Percentiles rank a stretch among this genome's conserved stretches.
phyloP scores from a whole-genome alignment of 2,888 invertebrate genomes.

The Danaus chrysippus region DNA sequence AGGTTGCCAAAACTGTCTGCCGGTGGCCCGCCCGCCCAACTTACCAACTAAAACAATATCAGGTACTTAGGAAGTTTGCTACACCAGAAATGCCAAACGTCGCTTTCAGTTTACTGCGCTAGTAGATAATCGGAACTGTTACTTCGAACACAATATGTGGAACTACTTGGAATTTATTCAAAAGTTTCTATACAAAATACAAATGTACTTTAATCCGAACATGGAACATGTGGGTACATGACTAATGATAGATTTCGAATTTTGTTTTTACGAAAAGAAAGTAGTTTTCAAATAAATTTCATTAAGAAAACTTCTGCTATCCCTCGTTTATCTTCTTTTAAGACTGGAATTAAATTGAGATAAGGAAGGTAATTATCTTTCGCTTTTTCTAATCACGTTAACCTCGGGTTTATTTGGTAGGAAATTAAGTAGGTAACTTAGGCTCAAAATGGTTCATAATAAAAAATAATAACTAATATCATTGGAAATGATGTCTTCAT shows the following conservation, averaged over 20 bases:
- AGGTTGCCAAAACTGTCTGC: conserved; percentile 71
- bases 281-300: conserved; percentile 1
- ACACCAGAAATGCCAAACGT: conserved; percentile 33
- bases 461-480: too few relatives aligned
- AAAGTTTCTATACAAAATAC: conserved; percentile 7
- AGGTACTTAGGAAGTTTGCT: conserved; percentile 57
- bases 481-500: too few relatives aligned
- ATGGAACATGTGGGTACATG: not conserved
- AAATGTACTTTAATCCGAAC: conserved; percentile 1
- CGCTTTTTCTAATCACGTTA: conserved; percentile 1
- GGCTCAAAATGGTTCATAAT: too few relatives aligned
- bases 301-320: conserved; percentile 45
- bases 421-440: not conserved
- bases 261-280: not conserved
- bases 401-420: not conserved
- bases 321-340: conserved; percentile 77
- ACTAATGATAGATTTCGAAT: conserved; percentile 1
- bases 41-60: conserved; percentile 71
- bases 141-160: conserved; percentile 7
- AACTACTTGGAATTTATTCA: conserved; percentile 7
- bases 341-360: conserved; percentile 73
- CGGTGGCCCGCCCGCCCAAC: conserved; percentile 51
- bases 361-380: conserved; percentile 64
- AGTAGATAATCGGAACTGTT: conserved; percentile 18
- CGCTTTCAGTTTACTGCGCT: conserved; percentile 18